Base-by-base conservation (phyloP, 2,113 vertebrate genomes). In the Thalassoma bifasciatum region DNA sequence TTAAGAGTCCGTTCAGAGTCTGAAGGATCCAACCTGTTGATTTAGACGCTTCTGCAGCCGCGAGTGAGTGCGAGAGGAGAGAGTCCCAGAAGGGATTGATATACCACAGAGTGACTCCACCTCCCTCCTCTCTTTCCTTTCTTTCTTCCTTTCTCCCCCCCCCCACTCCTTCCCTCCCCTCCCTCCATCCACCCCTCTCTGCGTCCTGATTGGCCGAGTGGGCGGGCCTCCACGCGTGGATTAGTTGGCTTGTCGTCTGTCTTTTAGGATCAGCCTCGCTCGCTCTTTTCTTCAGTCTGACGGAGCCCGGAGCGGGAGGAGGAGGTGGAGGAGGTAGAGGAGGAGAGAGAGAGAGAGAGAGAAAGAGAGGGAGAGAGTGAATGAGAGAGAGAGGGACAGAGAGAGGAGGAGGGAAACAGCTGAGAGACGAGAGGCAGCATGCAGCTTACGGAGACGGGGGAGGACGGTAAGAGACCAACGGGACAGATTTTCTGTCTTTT, bases 121-220 rank as follows among this genome's bases (percentile, higher is more conserved):
- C 79, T 47, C 67, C 57, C 44, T 59, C 71, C 47, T 24, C 58
- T 38, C n/a, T n/a, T 21, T 37, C 36, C 11, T 19, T 52, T 49
- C 72, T 77, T 61, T 26, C 66, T 72, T 59, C 49, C 72, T 66
- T 34, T 56, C 75, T 64, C 77, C 44, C 22, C 11, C 67, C 70
- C 59, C 59, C 89, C 73, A 84, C 77, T n/a, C n/a, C n/a, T n/a
- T n/a, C 2, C 56, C 90, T 87, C 73, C 66, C 3, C 24, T 86
- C 85, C 74, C 66, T 4, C 0, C 40, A 22, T 30, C 6, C 16
- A 76, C 6, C 0, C 21, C 8, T 7, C 44, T 8, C 84, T 51
- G 1, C 0, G n/a, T 75, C 53, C 3, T 37, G 88, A 93, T 93
- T 95, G 94, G 93, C 85, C 83, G 65, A 82, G 73, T 61, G 88